Conservation (phyloP, 2,797 vertebrate genomes). For the Thamnophis elegans region DNA sequence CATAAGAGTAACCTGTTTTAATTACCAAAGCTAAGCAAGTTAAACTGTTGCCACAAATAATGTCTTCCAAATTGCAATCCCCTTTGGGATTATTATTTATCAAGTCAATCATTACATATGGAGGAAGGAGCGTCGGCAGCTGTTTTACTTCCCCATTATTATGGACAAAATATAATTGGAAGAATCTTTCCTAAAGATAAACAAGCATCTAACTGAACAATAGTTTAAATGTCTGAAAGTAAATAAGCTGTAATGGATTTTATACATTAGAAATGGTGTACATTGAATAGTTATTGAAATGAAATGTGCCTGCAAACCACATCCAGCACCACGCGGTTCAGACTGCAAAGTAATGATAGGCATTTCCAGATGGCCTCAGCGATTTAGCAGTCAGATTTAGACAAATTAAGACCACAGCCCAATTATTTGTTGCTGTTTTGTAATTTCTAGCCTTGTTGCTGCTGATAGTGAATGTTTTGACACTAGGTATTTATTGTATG, state of each 20-base stretch:
- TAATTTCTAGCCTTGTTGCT: background rate
- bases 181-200: slow-evolving; percentile 9
- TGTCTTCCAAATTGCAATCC: slow-evolving; percentile 10
- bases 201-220: slow-evolving; percentile 18
- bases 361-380: background rate
- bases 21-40: slow-evolving; percentile 46
- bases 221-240: slow-evolving; percentile 1
- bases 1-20: slow-evolving; percentile 32
- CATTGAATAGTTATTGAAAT: slow-evolving; percentile 24
- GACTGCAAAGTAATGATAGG: background rate
- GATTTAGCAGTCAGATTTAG: background rate
- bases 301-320: background rate
- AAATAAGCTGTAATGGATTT: slow-evolving; percentile 15
- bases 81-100: slow-evolving; percentile 48
- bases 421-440: background rate
- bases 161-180: slow-evolving; percentile 1
- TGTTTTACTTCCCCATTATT: slow-evolving; percentile 8
- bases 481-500: background rate
- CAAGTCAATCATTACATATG: slow-evolving; percentile 30
- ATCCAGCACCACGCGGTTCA: background rate
- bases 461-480: background rate
- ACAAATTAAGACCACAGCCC: background rate
- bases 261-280: slow-evolving; percentile 7
- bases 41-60: slow-evolving; percentile 43
- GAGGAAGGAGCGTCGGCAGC: slow-evolving; percentile 2